Base-by-base conservation (phyloP, 2,113 vertebrate species). In the Piaya cayana region DNA sequence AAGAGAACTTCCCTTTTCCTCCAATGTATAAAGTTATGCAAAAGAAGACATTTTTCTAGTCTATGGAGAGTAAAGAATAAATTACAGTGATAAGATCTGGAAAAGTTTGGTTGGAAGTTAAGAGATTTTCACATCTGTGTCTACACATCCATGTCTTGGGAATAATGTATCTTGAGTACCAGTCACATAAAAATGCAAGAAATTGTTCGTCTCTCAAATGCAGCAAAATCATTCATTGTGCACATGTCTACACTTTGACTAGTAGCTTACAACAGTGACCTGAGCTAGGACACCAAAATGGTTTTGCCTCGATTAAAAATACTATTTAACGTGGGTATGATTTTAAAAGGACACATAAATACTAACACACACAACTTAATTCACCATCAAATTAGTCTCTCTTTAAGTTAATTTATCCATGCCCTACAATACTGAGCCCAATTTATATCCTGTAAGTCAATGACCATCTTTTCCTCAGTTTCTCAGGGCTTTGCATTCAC, bases 101-200 rank as follows among this genome's bases (percentile, higher is more conserved):
- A 97, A 98, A 98, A 98, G 98, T 98, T 92, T 95, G 93, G 97
- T 98, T 98, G 97, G 97, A 98, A 95, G 96, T 97, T 94, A 97
- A 97, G 98, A 97, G 97, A 98, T 96, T 98, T 98, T 98, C 98
- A 98, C 99, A 99, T 99, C 98, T 99, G 99, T 98, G 97, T 98
- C 98, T 98, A 97, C 97, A 98, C 97, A 98, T 98, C 97, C 97
- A 96, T 89, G 98, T 95, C 98, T 96, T 94, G 98, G 98, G 98
- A 98, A 97, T 98, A 98, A 98, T 95, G 97, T 68, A 96, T 97
- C 97, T 98, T 91, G 1, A 96, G 96, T 94, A 97, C 94, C 97
- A 96, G 96, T 98, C 97, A 97, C 88, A 97, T 95, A 97, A 98
- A 97, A 97, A 97, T 97, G 96, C 93, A 94, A 96, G 93, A 96